Base-by-base conservation (phyloP, 2,888 invertebrate species). In the Calliphora vomitoria region DNA sequence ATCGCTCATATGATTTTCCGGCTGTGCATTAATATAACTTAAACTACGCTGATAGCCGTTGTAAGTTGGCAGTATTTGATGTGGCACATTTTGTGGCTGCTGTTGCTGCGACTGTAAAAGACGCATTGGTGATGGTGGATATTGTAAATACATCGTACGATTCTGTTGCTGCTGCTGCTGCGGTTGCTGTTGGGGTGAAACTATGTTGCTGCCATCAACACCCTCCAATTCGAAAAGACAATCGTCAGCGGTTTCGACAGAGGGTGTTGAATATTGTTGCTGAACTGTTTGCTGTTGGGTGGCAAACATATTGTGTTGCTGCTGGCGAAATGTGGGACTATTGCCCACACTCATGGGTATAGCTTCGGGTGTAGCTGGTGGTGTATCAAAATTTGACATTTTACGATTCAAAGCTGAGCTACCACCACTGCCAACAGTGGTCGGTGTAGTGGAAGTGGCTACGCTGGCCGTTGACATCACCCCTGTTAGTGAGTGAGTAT, bases 201-300 rank as follows among this genome's bases (percentile, higher is more conserved):
- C 62, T n/a, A 18, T 31, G 44, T 38, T 80, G 25, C 4, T 44
- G 71, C 47, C 60, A 66, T 93, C 92, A 41, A 93, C 91, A 79
- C 96, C 97, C 93, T 98, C 98, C 90, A 98, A 94, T 90, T 96
- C 96, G 91, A 98, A 97, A 87, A 97, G 94, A 84, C 96, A 96
- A 93, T 97, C 97, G 13, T 95, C 95, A 90, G 96, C 96, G 11
- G 89, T 89, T 25, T 93, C 93, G 1, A 81, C 72, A 50, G 80
- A 89, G 6, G 89, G 85, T n/a, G 88, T 89, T 5, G 90, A 86
- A 86, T 89, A 90, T 78, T 89, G 90, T 81, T 90, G 89, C 62
- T 90, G 86, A 86, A 88, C 89, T 35, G 88, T 80, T n/a, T 86
- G 84, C 50, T 82, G 69, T 64, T 85, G 62, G 11, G 62, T 79